Conservation (phyloP, 2,797 vertebrate species). For the Decapterus maruadsi region DNA sequence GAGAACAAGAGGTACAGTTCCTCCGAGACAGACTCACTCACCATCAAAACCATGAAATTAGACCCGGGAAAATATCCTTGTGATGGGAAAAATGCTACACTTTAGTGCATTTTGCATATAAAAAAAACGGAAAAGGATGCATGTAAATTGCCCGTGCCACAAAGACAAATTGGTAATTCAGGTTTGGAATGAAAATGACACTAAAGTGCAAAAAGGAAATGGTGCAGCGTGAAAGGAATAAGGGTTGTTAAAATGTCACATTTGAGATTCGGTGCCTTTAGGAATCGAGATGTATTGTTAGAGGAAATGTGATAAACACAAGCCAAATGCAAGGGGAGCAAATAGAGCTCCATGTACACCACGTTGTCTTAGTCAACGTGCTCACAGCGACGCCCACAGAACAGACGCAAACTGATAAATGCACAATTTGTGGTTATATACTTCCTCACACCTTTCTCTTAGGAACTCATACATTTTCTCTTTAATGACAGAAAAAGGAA, state of each 20-base stretch:
- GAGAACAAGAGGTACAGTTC: slow-evolving; percentile 93
- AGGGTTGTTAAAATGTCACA: slow-evolving; percentile 90
- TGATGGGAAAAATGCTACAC: slow-evolving; percentile 94
- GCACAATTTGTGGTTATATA: slow-evolving; percentile 75
- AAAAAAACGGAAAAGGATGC: slow-evolving; percentile 93
- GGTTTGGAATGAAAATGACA: slow-evolving; percentile 90
- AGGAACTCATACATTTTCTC: slow-evolving; percentile 63
- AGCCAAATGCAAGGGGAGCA: slow-evolving; percentile 76
- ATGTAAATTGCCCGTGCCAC: slow-evolving; percentile 97
- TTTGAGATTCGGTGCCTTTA: slow-evolving; percentile 84
- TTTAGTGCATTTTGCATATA: slow-evolving; percentile 99
- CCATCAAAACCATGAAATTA: slow-evolving; percentile 99
- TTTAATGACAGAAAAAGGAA: slow-evolving; percentile 62
- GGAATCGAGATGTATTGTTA: slow-evolving; percentile 86
- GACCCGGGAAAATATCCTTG: slow-evolving; percentile 98
- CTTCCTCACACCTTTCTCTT: slow-evolving; percentile 72
- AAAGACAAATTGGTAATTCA: slow-evolving; percentile 98
- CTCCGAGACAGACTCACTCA: slow-evolving; percentile 94
- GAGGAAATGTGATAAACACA: slow-evolving; percentile 84
- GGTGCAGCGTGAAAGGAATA: slow-evolving; percentile 85
- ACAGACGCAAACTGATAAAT: slow-evolving; percentile 74
- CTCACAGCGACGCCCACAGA: slow-evolving; percentile 75
- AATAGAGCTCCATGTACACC: slow-evolving; percentile 72
- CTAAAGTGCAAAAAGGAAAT: slow-evolving; percentile 87
- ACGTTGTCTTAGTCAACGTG: slow-evolving; percentile 75